Evolutionary conservation across 2,113 vertebrate species (phyloP), one percentile per base, ranked within the genome.

Genomic region (Leucoraja erinaceus): DNA sequence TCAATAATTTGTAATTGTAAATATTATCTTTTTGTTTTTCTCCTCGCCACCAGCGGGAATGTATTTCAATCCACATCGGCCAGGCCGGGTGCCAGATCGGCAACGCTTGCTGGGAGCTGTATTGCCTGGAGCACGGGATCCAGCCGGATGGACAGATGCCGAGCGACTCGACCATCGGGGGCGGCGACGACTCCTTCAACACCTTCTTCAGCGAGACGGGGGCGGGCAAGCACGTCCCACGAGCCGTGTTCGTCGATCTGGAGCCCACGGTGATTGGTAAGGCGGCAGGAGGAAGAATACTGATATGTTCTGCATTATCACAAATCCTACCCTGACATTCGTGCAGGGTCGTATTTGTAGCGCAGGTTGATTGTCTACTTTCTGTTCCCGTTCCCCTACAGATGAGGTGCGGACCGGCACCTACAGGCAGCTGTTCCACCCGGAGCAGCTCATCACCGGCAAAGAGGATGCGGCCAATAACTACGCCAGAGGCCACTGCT

Each of bases 11-110:
- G 10, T 86, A 0, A 2, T 0, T 61, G 3, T 47, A 47, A 47
- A 47, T 47, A 47, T 47, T 47, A 3, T 1, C 38, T 47, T 47
- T 3, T 47, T 47, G 38, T 47, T 1, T 1, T 47, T 5, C 10
- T 0, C 88, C 38, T 10, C 66, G 66, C 66, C 31, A 22, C 12
- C 95, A 98, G 97, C 96, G 97, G 81, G 97, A 98, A 93, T 98
- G 97, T 93, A 97, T 98, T 94, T 98, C 98, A 25, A 94, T 98
- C 94, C 98, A 99, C 0, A 97, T 98, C 63, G 98, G 98, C 93
- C 98, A 99, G 95, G 98, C 97, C 6, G 98, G n/a, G 98, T 97
- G 97, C 93, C 98, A 98, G 95, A 98, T 98, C 31, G 97, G 98
- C 93, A 97, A 97, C 0, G 96, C 96, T 0, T 97, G 97, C 95